Conservation (phyloP, 2,113 vertebrate genomes). For the Saccopteryx bilineata region DNA sequence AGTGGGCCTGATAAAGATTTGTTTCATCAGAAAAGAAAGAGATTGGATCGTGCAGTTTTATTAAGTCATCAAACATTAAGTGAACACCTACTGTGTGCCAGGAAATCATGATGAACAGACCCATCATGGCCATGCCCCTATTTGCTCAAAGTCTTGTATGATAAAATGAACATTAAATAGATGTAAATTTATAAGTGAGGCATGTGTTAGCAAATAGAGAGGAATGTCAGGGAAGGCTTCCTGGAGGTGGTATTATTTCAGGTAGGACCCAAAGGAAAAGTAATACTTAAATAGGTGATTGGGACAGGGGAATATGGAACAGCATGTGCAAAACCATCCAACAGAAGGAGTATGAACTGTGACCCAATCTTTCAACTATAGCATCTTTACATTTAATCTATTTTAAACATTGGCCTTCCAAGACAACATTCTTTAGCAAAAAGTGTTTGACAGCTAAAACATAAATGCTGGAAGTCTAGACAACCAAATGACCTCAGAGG, state of each 20-base stretch:
- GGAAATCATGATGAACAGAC: neutral
- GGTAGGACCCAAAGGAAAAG: neutral
- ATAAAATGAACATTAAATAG: neutral
- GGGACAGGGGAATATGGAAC: neutral
- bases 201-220: neutral
- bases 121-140: neutral
- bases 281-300: neutral
- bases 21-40: conserved; percentile 18
- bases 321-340: neutral
- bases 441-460: conserved; percentile 28
- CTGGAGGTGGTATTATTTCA: neutral
- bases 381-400: neutral
- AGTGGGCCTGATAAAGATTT: neutral
- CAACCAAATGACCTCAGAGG: conserved; percentile 54
- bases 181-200: neutral
- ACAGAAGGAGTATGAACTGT: neutral
- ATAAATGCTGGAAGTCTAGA: conserved; percentile 71
- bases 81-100: neutral
- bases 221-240: conserved; percentile 14
- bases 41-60: neutral
- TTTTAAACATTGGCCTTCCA: neutral
- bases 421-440: conserved; percentile 56
- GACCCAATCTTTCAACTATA: neutral
- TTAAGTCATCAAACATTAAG: neutral
- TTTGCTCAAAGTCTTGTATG: neutral